Evolutionary conservation across 2,113 vertebrate species (phyloP), one percentile per base, ranked within the genome.

Genomic region (Hyperoodon ampullatus): DNA sequence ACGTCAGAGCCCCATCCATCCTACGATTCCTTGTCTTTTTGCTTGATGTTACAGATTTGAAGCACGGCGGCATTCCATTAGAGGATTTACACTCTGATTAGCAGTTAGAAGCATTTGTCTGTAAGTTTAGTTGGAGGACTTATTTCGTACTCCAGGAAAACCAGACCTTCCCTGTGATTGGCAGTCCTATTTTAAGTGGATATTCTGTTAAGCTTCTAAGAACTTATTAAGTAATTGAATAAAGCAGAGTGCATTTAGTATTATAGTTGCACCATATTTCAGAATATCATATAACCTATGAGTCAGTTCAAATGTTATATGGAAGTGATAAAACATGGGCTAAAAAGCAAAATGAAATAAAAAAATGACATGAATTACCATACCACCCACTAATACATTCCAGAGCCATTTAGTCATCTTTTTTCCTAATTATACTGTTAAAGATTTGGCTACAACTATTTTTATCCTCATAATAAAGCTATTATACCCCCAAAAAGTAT

Each of bases 121-220:
- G 72, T 88, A 84, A 72, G 3, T 93, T 95, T 96, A 96, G 23
- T 86, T 96, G 84, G 72, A 44, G 61, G 21, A 80, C 19, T 44
- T 44, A 0, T 94, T 98, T 97, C 68, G n/a, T 16, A 55, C 90
- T 96, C 94, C 2, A 19, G 24, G 35, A 96, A 96, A 97, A 94
- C 75, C 70, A 96, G 71, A 87, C 97, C 96, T 97, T 44, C 77
- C 39, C 4, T 15, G 78, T 98, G 96, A 92, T 28, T 92, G 75
- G 78, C 85, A 88, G 89, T 33, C 61, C 96, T 95, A 39, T 93
- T 98, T 1, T 78, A 97, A 96, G 53, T 97, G 91, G 63, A 95
- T 98, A 97, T 97, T 98, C 88, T 92, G 5, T 78, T 96, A 95
- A 98, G 88, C 33, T 96, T 98, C 94, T 97, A 95, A 98, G 97